Conservation (phyloP, 2,797 vertebrate species). For the Jordanella pulchra region DNA sequence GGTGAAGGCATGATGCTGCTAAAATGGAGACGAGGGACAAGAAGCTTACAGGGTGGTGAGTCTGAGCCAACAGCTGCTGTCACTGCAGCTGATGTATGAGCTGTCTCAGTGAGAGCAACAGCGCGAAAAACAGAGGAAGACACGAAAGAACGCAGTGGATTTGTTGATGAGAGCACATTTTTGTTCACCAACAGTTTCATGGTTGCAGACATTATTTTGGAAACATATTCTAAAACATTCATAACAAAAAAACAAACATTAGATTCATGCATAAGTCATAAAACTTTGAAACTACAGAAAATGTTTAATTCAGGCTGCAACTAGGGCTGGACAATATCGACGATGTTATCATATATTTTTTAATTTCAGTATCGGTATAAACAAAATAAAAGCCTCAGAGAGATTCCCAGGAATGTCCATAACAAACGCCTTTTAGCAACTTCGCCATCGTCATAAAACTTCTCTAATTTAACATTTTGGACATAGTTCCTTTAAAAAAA, state of each 20-base stretch:
- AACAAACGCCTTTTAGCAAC: too few relatives aligned
- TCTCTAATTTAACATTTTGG: too few relatives aligned
- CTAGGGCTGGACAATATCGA: too few relatives aligned
- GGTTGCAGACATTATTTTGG: neutral
- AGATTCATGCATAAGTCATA: neutral
- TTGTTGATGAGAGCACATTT: constrained; percentile 1
- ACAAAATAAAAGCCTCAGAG: too few relatives aligned
- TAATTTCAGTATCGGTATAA: too few relatives aligned
- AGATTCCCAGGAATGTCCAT: too few relatives aligned
- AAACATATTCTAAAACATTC: neutral
- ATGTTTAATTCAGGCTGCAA: too few relatives aligned
- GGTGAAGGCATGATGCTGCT: constrained; percentile 33
- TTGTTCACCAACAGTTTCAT: neutral
- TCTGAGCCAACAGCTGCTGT: constrained; percentile 38
- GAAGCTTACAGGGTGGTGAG: constrained; percentile 11
- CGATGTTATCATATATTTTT: too few relatives aligned
- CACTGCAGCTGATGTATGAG: constrained; percentile 45
- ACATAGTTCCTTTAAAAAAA: too few relatives aligned
- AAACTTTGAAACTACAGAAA: neutral
- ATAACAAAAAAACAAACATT: neutral
- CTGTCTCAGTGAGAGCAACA: constrained; percentile 43
- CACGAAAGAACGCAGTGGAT: constrained; percentile 15
- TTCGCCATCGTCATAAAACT: too few relatives aligned
- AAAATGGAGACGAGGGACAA: constrained; percentile 21
- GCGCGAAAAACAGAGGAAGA: constrained; percentile 6